Conservation (phyloP, 2,888 invertebrate species). For the Luperina testacea region DNA sequence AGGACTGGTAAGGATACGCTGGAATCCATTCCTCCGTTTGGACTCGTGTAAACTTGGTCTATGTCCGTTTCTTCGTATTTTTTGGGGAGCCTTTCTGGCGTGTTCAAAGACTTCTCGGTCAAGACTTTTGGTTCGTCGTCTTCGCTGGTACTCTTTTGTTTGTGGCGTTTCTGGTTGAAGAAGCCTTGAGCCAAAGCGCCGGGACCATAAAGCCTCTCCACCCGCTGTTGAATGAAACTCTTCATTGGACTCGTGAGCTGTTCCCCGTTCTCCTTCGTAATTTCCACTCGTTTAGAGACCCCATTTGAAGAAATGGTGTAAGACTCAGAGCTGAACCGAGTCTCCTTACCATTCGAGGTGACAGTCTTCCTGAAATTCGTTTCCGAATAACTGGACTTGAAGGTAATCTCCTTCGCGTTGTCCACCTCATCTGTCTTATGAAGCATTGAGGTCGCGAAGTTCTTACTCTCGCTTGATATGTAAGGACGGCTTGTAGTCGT, state of each 20-base stretch:
- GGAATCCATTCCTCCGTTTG: slow-evolving; percentile 77
- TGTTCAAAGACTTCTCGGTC: slow-evolving; percentile 84
- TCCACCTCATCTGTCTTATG: slow-evolving; percentile 86
- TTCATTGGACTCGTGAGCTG: slow-evolving; percentile 89
- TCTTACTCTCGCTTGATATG: slow-evolving; percentile 84
- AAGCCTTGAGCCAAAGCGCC: slow-evolving; percentile 96
- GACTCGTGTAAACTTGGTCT: slow-evolving; percentile 78
- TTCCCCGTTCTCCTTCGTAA: slow-evolving; percentile 87
- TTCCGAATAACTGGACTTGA: slow-evolving; percentile 88
- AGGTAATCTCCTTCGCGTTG: slow-evolving; percentile 83
- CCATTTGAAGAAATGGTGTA: slow-evolving; percentile 88
- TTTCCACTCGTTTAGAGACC: slow-evolving; percentile 85
- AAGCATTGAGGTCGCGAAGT: slow-evolving; percentile 85
- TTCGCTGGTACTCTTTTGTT: slow-evolving; percentile 83
- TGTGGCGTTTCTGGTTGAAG: slow-evolving; percentile 92
- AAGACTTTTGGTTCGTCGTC: slow-evolving; percentile 84
- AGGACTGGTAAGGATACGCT: slow-evolving; percentile 92
- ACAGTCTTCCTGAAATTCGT: slow-evolving; percentile 86
- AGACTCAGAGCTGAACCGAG: slow-evolving; percentile 81
- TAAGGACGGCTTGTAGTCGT: slow-evolving; percentile 84
- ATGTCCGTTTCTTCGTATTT: slow-evolving; percentile 76
- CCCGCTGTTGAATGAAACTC: slow-evolving; percentile 96
- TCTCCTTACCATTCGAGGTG: slow-evolving; percentile 82
- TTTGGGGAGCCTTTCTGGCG: slow-evolving; percentile 79
- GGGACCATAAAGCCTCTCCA: slow-evolving; percentile 96